A percentile compares a stretch with the other conserved stretches of the same genome.
Conservation (phyloP, 2,888 invertebrate genomes). For the Pogonocherus hispidulus region DNA sequence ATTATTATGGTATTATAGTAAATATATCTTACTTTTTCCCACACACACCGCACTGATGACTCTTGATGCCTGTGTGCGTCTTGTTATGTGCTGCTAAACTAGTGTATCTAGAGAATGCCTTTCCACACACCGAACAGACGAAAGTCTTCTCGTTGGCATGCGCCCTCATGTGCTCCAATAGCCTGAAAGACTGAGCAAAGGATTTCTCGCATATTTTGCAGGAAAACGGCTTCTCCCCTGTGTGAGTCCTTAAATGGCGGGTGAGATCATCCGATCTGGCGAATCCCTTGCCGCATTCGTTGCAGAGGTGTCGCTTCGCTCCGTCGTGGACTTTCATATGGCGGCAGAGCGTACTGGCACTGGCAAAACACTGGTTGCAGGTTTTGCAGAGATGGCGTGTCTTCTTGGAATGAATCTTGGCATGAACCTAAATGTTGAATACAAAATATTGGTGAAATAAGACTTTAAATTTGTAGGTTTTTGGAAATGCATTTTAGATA, state of each 20-base stretch:
- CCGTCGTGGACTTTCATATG: conserved; percentile 65
- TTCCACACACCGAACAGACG: conserved; percentile 65
- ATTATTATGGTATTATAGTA: no score
- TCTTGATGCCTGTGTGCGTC: conserved; percentile 66
- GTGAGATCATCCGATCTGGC: conserved; percentile 65
- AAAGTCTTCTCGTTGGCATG: conserved; percentile 66
- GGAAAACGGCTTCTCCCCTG: conserved; percentile 67
- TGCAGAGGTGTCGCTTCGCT: conserved; percentile 65
- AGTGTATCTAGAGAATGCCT: conserved; percentile 66
- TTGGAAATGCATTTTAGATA: no score
- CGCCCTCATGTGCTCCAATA: conserved; percentile 66
- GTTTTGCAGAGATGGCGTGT: conserved; percentile 62
- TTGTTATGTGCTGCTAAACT: conserved; percentile 65
- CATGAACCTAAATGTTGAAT: conserved; percentile 38
- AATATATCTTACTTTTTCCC: conserved; percentile 62
- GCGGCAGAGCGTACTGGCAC: conserved; percentile 67
- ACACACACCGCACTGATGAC: conserved; percentile 65
- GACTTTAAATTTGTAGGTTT: no score
- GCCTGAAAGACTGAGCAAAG: conserved; percentile 58
- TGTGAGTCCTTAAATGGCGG: conserved; percentile 65
- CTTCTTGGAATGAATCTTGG: conserved; percentile 59
- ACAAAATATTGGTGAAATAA: background rate
- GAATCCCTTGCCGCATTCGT: conserved; percentile 67
- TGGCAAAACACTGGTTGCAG: conserved; percentile 67
- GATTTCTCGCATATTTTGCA: conserved; percentile 67